A percentile compares a stretch with the other conserved stretches of the same genome.
Evolutionary conservation across 2,888 invertebrate species (phyloP).

Genomic region (Anagyrus pseudococci): DNA sequence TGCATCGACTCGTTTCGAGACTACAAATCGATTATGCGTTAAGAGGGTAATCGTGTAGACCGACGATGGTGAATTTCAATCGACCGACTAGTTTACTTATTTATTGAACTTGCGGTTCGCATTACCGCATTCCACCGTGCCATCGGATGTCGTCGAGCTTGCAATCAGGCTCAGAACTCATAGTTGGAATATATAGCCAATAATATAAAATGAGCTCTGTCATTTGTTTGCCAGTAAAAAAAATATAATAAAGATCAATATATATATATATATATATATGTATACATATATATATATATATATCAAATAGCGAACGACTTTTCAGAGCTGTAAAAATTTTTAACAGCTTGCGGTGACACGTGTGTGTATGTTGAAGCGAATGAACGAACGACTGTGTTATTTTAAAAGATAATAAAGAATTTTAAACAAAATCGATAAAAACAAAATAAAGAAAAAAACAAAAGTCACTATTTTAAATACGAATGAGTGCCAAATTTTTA

Average conservation of each 20-base stretch:
- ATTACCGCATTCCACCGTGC: too few relatives aligned
- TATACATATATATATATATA: background rate
- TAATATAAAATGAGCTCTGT: too few relatives aligned
- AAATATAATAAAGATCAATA: background rate
- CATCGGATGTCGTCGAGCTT: too few relatives aligned
- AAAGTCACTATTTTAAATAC: constrained; percentile 7
- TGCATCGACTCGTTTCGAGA: too few relatives aligned
- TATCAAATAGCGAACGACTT: constrained; percentile 8
- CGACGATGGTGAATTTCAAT: too few relatives aligned
- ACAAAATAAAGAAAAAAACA: background rate
- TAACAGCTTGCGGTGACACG: constrained; percentile 11
- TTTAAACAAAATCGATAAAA: background rate
- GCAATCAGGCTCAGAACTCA: too few relatives aligned
- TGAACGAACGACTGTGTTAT: background rate
- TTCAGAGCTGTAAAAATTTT: constrained; percentile 24
- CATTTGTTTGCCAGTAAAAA: constrained; percentile 5
- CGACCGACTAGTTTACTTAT: too few relatives aligned
- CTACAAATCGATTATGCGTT: too few relatives aligned
- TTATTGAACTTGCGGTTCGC: too few relatives aligned
- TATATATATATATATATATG: background rate
- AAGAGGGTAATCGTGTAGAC: too few relatives aligned
- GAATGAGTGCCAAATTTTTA: constrained; percentile 23
- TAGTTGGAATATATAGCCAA: too few relatives aligned
- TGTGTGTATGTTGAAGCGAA: background rate
- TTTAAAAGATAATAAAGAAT: background rate